These are phyloP conservation scores for Epinotia demarniana DNA, from an alignment of 2,888 invertebrate genomes.

Conservation along the genomic window DNA sequence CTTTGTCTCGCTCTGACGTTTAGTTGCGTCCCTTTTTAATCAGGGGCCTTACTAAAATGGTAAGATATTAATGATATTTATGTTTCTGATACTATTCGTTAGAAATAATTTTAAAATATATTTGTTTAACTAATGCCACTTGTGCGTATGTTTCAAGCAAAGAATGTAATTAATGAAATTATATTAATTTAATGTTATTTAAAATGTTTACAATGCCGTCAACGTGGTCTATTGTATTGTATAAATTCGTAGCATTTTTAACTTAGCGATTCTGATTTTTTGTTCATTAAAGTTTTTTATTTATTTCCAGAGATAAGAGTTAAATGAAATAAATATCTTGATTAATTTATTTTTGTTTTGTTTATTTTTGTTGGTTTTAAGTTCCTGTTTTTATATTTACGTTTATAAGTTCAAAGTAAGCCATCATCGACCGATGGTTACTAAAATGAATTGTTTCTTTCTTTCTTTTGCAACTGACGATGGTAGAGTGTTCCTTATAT, in stretches of 20 bases:
- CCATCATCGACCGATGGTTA: not conserved
- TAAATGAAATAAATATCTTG: conserved; percentile 71
- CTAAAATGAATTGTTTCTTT: not conserved
- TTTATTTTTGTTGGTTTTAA: conserved; percentile 48
- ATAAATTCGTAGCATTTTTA: conserved; percentile 64
- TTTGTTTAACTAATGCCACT: conserved; percentile 24
- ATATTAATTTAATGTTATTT: conserved; percentile 44
- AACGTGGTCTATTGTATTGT: conserved; percentile 52
- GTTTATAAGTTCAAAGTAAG: not conserved
- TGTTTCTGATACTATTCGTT: conserved; percentile 21
- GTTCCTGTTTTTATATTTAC: not conserved
- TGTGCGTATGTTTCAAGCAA: conserved; percentile 29
- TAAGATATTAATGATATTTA: conserved; percentile 17
- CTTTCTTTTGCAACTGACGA: not conserved
- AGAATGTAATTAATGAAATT: conserved; percentile 39
- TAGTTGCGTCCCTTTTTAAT: conserved; percentile 10
- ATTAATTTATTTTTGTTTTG: conserved; percentile 61
- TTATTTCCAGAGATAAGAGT: conserved; percentile 66
- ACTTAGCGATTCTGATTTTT: conserved; percentile 64
- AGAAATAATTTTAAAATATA: conserved; percentile 19
- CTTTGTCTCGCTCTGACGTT: conserved; percentile 15
- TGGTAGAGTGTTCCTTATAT: too few species aligned
- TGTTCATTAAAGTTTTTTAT: conserved; percentile 69
- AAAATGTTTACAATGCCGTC: conserved; percentile 39
- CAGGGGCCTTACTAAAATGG: conserved; percentile 18